These are phyloP conservation scores for Microctenopoma stevenorrisi DNA, from an alignment of 2,797 vertebrate genomes.

Conservation along the genomic window DNA sequence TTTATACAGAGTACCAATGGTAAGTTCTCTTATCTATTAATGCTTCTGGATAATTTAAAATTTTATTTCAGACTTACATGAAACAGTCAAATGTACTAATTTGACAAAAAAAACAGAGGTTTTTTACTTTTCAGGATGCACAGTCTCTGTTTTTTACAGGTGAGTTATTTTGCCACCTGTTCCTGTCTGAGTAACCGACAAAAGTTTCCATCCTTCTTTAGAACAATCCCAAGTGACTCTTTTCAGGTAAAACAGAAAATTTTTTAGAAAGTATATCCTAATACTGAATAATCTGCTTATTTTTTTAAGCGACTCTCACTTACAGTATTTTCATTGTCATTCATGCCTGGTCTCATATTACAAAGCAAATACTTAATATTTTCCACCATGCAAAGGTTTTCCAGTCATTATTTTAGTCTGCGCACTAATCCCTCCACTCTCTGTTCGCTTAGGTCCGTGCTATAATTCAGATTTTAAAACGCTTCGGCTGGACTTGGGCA, in stretches of 20 bases:
- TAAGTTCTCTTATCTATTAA: conserved; percentile 23
- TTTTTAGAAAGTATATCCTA: no score
- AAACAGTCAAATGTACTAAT: background rate
- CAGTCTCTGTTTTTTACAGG: conserved; percentile 52
- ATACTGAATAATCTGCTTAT: no score
- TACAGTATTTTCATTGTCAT: no score
- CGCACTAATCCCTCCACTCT: background rate
- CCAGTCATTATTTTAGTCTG: background rate
- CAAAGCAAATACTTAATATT: background rate
- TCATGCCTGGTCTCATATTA: no score
- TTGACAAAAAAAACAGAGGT: no score
- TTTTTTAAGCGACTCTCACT: no score
- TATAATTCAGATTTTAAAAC: conserved; percentile 75
- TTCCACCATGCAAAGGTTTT: background rate
- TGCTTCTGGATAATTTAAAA: background rate
- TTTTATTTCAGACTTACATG: background rate
- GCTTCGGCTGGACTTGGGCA: conserved; percentile 78
- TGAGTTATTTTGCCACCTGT: conserved; percentile 80
- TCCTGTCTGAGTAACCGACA: conserved; percentile 64
- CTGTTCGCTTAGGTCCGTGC: conserved; percentile 42
- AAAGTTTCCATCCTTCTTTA: conserved; percentile 65
- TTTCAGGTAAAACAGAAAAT: conserved; percentile 64
- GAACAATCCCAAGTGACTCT: conserved; percentile 78
- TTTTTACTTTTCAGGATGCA: background rate
- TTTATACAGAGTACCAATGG: conserved; percentile 63